Evolutionary conservation across 2,888 invertebrate species (phyloP).

Genomic region (Crepidodera aurea): DNA sequence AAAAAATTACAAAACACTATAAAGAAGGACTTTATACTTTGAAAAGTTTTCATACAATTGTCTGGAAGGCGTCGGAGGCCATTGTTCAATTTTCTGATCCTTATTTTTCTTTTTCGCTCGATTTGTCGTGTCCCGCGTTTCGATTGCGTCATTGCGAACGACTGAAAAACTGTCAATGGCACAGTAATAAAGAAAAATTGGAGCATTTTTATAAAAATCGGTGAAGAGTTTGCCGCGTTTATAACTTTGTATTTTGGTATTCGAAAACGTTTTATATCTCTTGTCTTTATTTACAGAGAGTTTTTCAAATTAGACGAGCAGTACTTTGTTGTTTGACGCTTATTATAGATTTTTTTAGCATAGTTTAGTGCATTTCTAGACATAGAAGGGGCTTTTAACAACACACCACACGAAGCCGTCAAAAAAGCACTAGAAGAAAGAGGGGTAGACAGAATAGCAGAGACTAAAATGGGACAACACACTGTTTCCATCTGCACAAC

Average conservation of each 20-base stretch:
- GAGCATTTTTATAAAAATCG: neutral
- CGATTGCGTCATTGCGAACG: slow-evolving; percentile 3
- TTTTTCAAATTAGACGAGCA: too few relatives aligned
- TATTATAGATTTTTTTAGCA: too few relatives aligned
- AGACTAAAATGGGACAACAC: too few relatives aligned
- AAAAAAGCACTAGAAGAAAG: too few relatives aligned
- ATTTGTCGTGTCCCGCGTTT: slow-evolving; percentile 13
- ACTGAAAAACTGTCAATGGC: slow-evolving; percentile 10
- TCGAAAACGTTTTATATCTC: too few relatives aligned
- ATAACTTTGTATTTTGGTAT: neutral
- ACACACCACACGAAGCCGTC: too few relatives aligned
- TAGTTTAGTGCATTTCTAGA: too few relatives aligned
- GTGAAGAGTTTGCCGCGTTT: neutral
- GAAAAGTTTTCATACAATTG: slow-evolving; percentile 17
- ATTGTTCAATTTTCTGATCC: slow-evolving; percentile 25
- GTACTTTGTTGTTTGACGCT: too few relatives aligned
- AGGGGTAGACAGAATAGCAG: too few relatives aligned
- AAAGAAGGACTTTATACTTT: slow-evolving; percentile 18
- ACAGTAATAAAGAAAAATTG: slow-evolving; percentile 2
- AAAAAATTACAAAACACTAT: slow-evolving; percentile 20
- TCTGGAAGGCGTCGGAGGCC: slow-evolving; percentile 20
- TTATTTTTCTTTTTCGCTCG: slow-evolving; percentile 22
- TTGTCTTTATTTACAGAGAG: too few relatives aligned
- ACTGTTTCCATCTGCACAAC: too few relatives aligned
- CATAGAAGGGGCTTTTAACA: too few relatives aligned